phyloP scores from a whole-genome alignment of 2,888 invertebrate species.

The Eudemis profundana region DNA sequence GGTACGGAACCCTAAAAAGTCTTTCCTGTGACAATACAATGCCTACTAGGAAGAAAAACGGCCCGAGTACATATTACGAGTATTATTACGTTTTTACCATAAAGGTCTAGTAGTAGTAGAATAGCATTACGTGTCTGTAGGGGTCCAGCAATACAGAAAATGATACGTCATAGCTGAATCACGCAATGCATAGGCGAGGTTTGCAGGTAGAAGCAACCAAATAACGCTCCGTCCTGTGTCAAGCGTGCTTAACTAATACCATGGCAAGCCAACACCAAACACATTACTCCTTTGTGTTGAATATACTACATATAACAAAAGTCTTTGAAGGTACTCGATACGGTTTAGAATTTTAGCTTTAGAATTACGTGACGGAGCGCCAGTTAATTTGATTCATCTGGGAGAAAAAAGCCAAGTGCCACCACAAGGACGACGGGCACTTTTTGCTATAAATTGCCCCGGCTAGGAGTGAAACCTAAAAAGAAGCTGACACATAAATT shows the following conservation, averaged over 20 bases:
- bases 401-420: slow-evolving; percentile 17
- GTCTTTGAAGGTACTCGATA: not conserved
- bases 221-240: slow-evolving; percentile 3
- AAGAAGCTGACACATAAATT: slow-evolving; percentile 40
- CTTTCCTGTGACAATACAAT: too few relatives aligned
- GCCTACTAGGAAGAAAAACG: too few relatives aligned
- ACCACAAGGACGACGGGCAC: slow-evolving; percentile 16
- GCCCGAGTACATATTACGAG: too few relatives aligned
- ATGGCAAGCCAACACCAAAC: slow-evolving; percentile 1
- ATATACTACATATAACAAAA: not conserved
- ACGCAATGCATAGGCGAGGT: too few relatives aligned
- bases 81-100: too few relatives aligned
- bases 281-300: slow-evolving; percentile 3
- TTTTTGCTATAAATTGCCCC: slow-evolving; percentile 34
- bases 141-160: too few relatives aligned
- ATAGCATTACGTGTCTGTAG: too few relatives aligned
- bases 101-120: too few relatives aligned
- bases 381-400: slow-evolving; percentile 29
- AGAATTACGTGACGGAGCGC: slow-evolving; percentile 2
- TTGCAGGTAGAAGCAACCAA: too few relatives aligned
- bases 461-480: slow-evolving; percentile 34
- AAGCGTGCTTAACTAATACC: slow-evolving; percentile 7
- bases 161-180: too few relatives aligned
- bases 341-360: not conserved
- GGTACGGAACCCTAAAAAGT: too few relatives aligned